phyloP scores from a whole-genome alignment of 1,140 invertebrate species.

The Carposina sasakii region DNA sequence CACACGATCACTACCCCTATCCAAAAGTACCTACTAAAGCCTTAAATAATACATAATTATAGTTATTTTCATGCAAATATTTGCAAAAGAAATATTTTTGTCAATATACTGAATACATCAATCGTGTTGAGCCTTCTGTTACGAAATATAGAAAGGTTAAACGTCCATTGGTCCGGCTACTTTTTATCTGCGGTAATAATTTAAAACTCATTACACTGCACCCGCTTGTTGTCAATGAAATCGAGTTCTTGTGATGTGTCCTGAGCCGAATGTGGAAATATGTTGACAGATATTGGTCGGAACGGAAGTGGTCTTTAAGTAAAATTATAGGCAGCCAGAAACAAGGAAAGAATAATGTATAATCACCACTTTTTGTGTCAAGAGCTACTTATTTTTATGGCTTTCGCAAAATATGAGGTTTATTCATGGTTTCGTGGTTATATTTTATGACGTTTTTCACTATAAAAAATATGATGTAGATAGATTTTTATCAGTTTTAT shows the following conservation, averaged over 20 bases:
- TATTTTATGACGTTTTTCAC: too few species aligned
- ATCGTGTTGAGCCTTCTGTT: constrained; percentile 43
- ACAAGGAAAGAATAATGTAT: constrained; percentile 60
- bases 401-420: constrained; percentile 26
- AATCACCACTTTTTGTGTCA: constrained; percentile 55
- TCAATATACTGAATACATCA: constrained; percentile 1
- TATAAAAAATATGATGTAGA: too few species aligned
- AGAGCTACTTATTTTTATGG: constrained; percentile 53
- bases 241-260: constrained; percentile 68
- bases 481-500: too few species aligned
- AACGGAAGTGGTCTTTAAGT: constrained; percentile 65
- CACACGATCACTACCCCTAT: neutral
- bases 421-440: too few species aligned
- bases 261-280: constrained; percentile 65
- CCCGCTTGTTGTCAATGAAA: constrained; percentile 64
- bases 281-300: constrained; percentile 68
- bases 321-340: constrained; percentile 64
- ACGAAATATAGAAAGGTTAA: constrained; percentile 61
- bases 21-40: constrained; percentile 8
- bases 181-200: constrained; percentile 69
- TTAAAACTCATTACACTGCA: constrained; percentile 67
- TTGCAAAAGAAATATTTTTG: neutral
- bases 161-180: constrained; percentile 41
- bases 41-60: too few species aligned
- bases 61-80: neutral